Evolutionary conservation across 1,140 invertebrate species (phyloP), one percentile per base, ranked within the genome.

Genomic region (Bombus cullumanus): DNA sequence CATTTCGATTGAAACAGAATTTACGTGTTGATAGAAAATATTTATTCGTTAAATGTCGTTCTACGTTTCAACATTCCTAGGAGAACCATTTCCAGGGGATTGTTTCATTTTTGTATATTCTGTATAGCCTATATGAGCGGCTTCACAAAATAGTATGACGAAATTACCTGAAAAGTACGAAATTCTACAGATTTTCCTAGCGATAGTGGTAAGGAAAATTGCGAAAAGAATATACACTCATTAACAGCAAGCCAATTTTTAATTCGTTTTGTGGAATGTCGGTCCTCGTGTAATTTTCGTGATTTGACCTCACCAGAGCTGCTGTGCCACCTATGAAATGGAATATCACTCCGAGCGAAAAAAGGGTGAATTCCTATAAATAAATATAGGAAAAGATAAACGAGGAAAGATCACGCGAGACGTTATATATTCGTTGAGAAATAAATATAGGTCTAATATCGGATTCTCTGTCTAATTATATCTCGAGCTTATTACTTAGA

Each of bases 311-410:
- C 15, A 86, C 31, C 13, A 92, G 59, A 3, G 80, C 91, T 15
- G 68, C 43, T 47, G 89, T 62, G 53, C 75, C 90, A 47, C 81
- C 92, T 66, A 89, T 86, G 13, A 88, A 82, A 73, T 91, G 85
- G 6, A 91, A 73, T 31, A 86, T 66, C 64, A 86, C 25, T 71
- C 92, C 92, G 12, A 91, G 22, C 25, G 76, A 25, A 53, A 87
- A 89, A n/a, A 83, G 88, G 4, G 81, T 83, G 37, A 85, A 86
- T 81, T 92, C 89, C 88, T 91, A 39, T 3, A 64, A 83, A 85
- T 22, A 5, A 71, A 80, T 73, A n/a, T 57, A 8, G 13, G 22
- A 12, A 15, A 66, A 31, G 12, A 62, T n/a, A 31, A 41, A 41
- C 9, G 37, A 28, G n/a, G 47, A 8, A 15, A 28, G 5, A 53